Conservation (phyloP, 2,888 invertebrate species). For the Leptodirus hochenwartii region DNA sequence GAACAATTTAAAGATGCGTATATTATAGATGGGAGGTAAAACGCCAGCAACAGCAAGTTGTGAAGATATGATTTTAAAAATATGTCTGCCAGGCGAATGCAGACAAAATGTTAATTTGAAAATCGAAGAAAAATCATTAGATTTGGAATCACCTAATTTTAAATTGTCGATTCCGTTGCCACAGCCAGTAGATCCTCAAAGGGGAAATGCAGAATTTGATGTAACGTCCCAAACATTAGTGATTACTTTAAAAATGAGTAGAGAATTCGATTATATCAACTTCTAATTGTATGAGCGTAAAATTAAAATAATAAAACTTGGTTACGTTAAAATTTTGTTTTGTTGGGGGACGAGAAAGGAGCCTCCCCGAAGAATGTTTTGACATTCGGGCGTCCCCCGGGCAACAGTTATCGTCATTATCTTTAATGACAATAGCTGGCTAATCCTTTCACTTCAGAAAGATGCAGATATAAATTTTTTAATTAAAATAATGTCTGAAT, state of each 20-base stretch:
- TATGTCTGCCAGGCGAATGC: slow-evolving; percentile 58
- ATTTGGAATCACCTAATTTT: slow-evolving; percentile 43
- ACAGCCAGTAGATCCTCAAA: slow-evolving; percentile 65
- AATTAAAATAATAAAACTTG: too few species aligned
- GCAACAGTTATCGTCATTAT: too few species aligned
- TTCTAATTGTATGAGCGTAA: too few species aligned
- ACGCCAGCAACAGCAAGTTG: slow-evolving; percentile 65
- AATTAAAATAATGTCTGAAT: too few species aligned
- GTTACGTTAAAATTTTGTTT: too few species aligned
- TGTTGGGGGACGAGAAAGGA: too few species aligned
- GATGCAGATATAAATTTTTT: too few species aligned
- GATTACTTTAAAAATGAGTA: slow-evolving; percentile 51
- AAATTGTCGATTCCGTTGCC: slow-evolving; percentile 58
- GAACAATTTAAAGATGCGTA: slow-evolving; percentile 2
- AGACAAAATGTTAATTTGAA: slow-evolving; percentile 57
- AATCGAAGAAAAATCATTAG: slow-evolving; percentile 40
- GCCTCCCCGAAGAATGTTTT: too few species aligned
- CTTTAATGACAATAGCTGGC: too few species aligned
- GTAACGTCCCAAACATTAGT: slow-evolving; percentile 41
- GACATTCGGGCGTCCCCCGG: too few species aligned
- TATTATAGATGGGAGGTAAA: slow-evolving; percentile 56
- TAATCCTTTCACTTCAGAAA: too few species aligned
- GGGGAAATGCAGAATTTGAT: slow-evolving; percentile 67
- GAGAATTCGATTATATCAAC: slow-evolving; percentile 76
- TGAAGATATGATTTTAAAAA: slow-evolving; percentile 67